Conservation (phyloP, 2,797 vertebrate species). For the Pachyuromys duprasi region DNA sequence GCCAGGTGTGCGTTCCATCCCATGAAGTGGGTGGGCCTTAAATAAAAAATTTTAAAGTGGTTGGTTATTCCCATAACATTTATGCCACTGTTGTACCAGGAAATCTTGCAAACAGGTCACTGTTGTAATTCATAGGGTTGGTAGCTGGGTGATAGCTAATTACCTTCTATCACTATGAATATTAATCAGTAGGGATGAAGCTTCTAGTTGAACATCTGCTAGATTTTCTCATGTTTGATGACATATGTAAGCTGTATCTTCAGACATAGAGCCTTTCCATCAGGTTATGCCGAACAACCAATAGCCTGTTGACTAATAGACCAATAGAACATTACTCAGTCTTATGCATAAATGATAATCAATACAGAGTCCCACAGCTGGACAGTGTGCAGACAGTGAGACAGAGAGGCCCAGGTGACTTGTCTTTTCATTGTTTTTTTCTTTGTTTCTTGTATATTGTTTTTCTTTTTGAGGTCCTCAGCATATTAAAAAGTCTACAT, state of each 20-base stretch:
- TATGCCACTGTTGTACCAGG: neutral
- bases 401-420: too few relatives aligned
- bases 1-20: neutral
- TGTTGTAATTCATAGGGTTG: neutral
- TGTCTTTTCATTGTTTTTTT: neutral
- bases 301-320: neutral
- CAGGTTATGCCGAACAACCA: neutral
- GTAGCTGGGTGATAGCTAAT: neutral
- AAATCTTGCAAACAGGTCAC: neutral
- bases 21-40: neutral
- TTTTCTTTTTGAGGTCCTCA: constrained; percentile 59
- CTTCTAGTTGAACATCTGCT: too few relatives aligned
- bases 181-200: neutral
- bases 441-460: neutral
- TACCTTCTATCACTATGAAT: neutral
- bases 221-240: neutral
- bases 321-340: neutral
- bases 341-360: too few relatives aligned
- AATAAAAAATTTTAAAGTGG: neutral
- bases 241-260: neutral
- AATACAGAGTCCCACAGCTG: neutral
- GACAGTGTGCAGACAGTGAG: neutral
- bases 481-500: constrained; percentile 11
- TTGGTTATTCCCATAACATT: neutral
- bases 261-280: neutral